Percentiles rank a stretch among this genome's conserved stretches.
Evolutionary conservation across 2,113 vertebrate genomes (phyloP).

Genomic region (Microtus oregoni): DNA sequence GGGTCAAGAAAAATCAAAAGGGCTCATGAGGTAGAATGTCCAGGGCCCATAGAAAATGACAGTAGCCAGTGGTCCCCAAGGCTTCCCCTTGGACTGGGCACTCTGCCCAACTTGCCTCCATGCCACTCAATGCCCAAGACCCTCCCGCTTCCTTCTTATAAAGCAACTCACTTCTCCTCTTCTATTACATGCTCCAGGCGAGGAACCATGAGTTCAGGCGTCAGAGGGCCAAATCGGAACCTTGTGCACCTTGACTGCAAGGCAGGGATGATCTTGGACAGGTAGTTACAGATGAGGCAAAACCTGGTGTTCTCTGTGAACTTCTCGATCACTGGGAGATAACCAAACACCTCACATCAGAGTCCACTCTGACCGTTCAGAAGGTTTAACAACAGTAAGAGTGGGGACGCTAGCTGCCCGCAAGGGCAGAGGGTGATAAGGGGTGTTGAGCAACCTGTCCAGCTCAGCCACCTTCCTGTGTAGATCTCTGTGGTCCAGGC

Average conservation of each 20-base stretch:
- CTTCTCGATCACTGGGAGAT: constrained; percentile 95
- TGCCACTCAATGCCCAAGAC: accelerated
- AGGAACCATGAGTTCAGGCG: constrained; percentile 95
- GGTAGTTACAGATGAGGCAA: constrained; percentile 98
- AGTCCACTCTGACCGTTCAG: neutral
- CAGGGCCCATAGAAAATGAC: neutral
- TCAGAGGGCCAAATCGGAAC: constrained; percentile 96
- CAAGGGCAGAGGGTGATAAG: too few species aligned
- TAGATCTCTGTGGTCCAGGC: neutral
- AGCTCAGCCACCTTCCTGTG: neutral
- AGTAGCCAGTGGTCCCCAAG: neutral
- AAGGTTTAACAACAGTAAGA: neutral
- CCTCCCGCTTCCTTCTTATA: neutral
- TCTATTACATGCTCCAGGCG: constrained; percentile 92
- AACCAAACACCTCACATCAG: neutral
- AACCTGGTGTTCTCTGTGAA: constrained; percentile 98
- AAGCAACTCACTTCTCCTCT: constrained; percentile 90
- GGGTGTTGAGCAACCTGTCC: neutral
- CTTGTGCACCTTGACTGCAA: constrained; percentile 97
- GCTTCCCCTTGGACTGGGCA: neutral
- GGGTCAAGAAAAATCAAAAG: neutral
- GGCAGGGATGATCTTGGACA: constrained; percentile 98
- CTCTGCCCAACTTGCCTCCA: neutral
- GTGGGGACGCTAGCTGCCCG: neutral
- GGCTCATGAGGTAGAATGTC: neutral